A percentile compares a stretch with the other conserved stretches of the same genome.
phyloP scores from a whole-genome alignment of 2,888 invertebrate genomes.

The Diadegma fenestrale region DNA sequence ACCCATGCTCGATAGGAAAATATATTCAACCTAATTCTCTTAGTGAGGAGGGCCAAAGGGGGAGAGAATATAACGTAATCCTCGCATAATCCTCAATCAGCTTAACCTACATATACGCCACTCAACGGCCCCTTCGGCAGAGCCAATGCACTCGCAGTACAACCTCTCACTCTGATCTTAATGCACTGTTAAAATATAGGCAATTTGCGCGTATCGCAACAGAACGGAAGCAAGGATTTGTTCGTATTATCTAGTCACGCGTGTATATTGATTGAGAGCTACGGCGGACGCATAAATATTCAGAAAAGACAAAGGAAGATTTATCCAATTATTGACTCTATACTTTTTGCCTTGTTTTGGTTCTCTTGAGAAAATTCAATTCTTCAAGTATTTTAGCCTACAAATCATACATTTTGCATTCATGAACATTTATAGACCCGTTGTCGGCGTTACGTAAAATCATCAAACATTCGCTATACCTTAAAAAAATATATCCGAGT shows the following conservation, averaged over 20 bases:
- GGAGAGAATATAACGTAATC: slow-evolving; percentile 71
- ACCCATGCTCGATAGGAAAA: slow-evolving; percentile 39
- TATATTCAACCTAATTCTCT: slow-evolving; percentile 73
- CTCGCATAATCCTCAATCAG: slow-evolving; percentile 74
- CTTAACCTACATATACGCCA: slow-evolving; percentile 74
- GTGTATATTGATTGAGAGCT: slow-evolving; percentile 11
- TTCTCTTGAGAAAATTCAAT: neutral
- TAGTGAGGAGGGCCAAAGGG: slow-evolving; percentile 26
- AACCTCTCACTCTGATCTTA: slow-evolving; percentile 37
- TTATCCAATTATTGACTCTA: neutral
- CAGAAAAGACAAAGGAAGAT: neutral
- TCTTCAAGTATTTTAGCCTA: neutral
- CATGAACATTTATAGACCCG: neutral
- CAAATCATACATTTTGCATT: neutral
- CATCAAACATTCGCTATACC: no score
- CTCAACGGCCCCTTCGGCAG: slow-evolving; percentile 62
- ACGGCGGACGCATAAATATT: neutral
- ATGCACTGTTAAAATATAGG: slow-evolving; percentile 27
- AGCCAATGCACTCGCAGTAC: slow-evolving; percentile 58
- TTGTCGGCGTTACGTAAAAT: neutral
- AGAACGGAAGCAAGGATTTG: slow-evolving; percentile 30
- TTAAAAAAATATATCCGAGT: no score
- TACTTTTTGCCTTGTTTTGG: neutral
- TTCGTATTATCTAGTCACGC: slow-evolving; percentile 9
- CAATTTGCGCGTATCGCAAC: slow-evolving; percentile 27